Conservation (phyloP, 2,797 vertebrate genomes). For the Petrocephalus sullivani region DNA sequence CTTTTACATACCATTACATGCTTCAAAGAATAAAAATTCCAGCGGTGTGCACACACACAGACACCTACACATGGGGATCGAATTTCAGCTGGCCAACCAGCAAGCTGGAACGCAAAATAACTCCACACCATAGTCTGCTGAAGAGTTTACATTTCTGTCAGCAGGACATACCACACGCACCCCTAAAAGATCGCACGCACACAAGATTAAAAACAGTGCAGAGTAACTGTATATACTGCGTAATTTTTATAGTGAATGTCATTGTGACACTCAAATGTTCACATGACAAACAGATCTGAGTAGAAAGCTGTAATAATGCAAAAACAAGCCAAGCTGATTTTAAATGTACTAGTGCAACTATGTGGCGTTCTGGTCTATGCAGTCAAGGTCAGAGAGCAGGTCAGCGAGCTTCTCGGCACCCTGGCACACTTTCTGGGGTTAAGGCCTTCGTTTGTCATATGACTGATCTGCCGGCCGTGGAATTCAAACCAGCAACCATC, state of each 20-base stretch:
- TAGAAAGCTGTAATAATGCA: not conserved
- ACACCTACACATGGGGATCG: not conserved
- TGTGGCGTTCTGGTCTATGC: not conserved
- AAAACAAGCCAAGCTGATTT: not conserved
- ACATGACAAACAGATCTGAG: not conserved
- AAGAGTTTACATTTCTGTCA: not conserved
- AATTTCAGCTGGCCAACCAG: not conserved
- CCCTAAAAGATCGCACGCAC: not conserved
- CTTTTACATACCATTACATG: not conserved
- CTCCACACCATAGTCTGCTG: not conserved
- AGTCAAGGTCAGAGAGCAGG: not conserved
- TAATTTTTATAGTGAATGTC: not conserved
- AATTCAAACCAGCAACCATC: not conserved
- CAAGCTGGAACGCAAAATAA: not conserved
- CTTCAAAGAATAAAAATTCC: slow-evolving; percentile 7
- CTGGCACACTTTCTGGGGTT: not conserved
- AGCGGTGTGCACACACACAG: not conserved
- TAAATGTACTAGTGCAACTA: not conserved
- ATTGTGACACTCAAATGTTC: not conserved
- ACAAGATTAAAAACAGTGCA: slow-evolving; percentile 17
- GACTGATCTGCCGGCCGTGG: not conserved
- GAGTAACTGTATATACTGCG: not conserved
- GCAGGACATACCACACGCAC: not conserved
- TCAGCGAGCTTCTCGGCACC: not conserved
- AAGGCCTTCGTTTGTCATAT: not conserved